Evolutionary conservation across 2,797 vertebrate species (phyloP), one percentile per base, ranked within the genome.

Genomic region (Benthosema pterotum): DNA sequence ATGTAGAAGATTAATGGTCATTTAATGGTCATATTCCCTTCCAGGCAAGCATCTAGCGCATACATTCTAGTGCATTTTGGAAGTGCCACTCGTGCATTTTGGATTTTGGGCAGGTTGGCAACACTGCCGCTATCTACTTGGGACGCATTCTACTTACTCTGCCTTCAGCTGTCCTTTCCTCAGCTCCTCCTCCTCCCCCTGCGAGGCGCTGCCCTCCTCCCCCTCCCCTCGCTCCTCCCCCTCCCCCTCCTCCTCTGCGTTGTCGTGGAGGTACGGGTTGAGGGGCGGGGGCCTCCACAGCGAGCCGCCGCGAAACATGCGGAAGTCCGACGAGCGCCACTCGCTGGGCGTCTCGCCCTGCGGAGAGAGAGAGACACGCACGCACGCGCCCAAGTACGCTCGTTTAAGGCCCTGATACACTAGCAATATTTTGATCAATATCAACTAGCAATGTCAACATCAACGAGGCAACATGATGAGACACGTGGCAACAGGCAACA

Each of bases 81-180:
- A n/a, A n/a, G n/a, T n/a, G n/a, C n/a, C n/a, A n/a, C n/a, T n/a
- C n/a, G n/a, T n/a, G n/a, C n/a, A n/a, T n/a, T n/a, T n/a, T n/a
- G n/a, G n/a, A n/a, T n/a, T n/a, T n/a, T n/a, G n/a, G n/a, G n/a
- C n/a, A n/a, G n/a, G n/a, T n/a, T n/a, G n/a, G n/a, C n/a, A n/a
- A n/a, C n/a, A n/a, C n/a, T n/a, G n/a, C n/a, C n/a, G n/a, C n/a
- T n/a, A n/a, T n/a, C n/a, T n/a, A n/a, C n/a, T n/a, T n/a, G n/a
- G n/a, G n/a, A n/a, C n/a, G n/a, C 3, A 25, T 25, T 25, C 22
- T 25, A 25, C 22, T 77, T 78, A 94, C 93, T 93, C 92, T 0
- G 90, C 19, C 80, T 91, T 87, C 46, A 94, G 90, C 74, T 94
- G 93, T 11, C 93, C 93, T 80, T 93, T 94, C 78, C 93, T 94